Percentiles rank a stretch among this genome's conserved stretches.
phyloP scores from a whole-genome alignment of 1,140 invertebrate species.

The Bicyclus anynana region DNA sequence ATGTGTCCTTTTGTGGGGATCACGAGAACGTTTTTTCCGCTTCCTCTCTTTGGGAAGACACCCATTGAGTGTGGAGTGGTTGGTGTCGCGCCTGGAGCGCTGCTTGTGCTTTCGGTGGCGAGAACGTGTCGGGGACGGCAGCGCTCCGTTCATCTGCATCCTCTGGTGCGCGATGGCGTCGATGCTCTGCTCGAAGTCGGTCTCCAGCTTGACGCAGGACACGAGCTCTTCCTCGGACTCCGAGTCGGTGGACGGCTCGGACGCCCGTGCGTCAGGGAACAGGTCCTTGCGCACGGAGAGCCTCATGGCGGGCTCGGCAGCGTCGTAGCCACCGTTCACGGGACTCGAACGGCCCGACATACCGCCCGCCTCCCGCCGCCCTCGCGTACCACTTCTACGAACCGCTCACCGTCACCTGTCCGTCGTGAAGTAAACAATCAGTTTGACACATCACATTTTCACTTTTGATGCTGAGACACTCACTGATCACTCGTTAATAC shows the following conservation, averaged over 20 bases:
- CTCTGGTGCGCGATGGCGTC: slow-evolving; percentile 67
- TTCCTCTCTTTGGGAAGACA: slow-evolving; percentile 59
- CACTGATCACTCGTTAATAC: slow-evolving; percentile 55
- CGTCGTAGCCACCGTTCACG: slow-evolving; percentile 66
- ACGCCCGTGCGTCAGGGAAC: slow-evolving; percentile 55
- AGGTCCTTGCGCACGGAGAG: slow-evolving; percentile 71
- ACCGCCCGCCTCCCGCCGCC: slow-evolving; percentile 67
- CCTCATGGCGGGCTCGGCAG: slow-evolving; percentile 57
- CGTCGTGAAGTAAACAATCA: slow-evolving; percentile 77
- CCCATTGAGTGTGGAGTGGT: slow-evolving; percentile 54
- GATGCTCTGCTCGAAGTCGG: slow-evolving; percentile 74
- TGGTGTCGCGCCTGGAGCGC: slow-evolving; percentile 52
- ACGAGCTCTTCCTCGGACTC: slow-evolving; percentile 44
- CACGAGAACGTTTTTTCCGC: slow-evolving; percentile 57
- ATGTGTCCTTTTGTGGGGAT: slow-evolving; percentile 47
- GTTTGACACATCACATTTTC: slow-evolving; percentile 78
- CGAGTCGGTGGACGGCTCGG: slow-evolving; percentile 39
- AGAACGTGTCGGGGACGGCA: slow-evolving; percentile 44
- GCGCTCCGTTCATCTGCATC: slow-evolving; percentile 49
- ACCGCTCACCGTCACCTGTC: slow-evolving; percentile 74
- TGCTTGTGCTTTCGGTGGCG: slow-evolving; percentile 66
- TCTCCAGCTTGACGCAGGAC: slow-evolving; percentile 70
- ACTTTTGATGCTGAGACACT: slow-evolving; percentile 68
- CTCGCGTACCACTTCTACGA: slow-evolving; percentile 69
- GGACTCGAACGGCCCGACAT: slow-evolving; percentile 71